Conservation (phyloP, 2,888 invertebrate species). For the Ophion ventricosus region DNA sequence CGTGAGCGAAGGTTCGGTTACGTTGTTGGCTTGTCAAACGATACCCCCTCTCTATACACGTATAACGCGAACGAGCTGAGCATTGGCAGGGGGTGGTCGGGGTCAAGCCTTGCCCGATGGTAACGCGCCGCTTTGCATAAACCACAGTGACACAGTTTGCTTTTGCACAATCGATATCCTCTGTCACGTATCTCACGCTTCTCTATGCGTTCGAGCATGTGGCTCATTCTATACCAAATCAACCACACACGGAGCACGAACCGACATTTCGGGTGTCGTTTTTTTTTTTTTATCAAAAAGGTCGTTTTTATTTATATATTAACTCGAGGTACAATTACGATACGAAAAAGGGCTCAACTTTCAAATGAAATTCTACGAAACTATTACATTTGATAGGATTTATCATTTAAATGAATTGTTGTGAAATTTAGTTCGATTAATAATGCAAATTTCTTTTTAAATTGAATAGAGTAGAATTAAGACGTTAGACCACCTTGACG, state of each 20-base stretch:
- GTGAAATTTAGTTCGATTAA: too few species aligned
- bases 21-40: slow-evolving; percentile 70
- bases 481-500: too few species aligned
- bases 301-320: not conserved
- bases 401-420: too few species aligned
- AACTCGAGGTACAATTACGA: too few species aligned
- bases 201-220: slow-evolving; percentile 19
- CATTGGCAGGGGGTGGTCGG: slow-evolving; percentile 22
- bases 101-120: slow-evolving; percentile 47
- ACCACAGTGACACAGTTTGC: slow-evolving; percentile 73
- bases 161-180: slow-evolving; percentile 73
- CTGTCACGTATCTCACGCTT: slow-evolving; percentile 63
- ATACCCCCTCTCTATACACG: slow-evolving; percentile 41
- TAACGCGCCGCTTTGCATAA: slow-evolving; percentile 69
- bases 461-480: too few species aligned
- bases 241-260: not conserved
- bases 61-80: slow-evolving; percentile 9
- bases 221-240: slow-evolving; percentile 21
- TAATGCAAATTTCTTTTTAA: too few species aligned
- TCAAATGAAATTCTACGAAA: too few species aligned
- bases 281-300: too few species aligned
- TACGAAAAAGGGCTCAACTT: too few species aligned
- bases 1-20: slow-evolving; percentile 50
- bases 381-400: too few species aligned
- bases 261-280: not conserved